Evolutionary conservation across 2,797 vertebrate genomes (phyloP).

Genomic region (Chelon labrosus): DNA sequence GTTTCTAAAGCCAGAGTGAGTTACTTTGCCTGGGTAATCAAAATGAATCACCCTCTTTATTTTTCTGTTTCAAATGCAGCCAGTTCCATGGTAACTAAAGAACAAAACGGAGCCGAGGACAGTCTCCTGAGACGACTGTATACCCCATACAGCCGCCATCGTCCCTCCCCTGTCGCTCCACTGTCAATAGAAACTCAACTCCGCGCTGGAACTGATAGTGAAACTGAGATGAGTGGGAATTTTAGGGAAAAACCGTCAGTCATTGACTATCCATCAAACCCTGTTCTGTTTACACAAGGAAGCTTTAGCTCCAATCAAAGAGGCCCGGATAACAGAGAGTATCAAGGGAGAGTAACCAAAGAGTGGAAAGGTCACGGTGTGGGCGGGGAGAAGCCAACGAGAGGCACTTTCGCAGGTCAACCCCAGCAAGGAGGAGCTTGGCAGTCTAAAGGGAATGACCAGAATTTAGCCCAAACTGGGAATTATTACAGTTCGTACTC

Average conservation of each 20-base stretch:
- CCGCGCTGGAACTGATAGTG: constrained; percentile 1
- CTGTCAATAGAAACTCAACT: constrained; percentile 23
- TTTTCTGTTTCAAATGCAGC: constrained; percentile 33
- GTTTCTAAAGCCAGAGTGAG: background rate
- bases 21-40: background rate
- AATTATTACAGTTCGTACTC: constrained; percentile 5
- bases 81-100: constrained; percentile 11
- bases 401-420: constrained; percentile 6
- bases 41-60: background rate
- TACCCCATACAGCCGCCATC: background rate
- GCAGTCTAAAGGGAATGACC: constrained; percentile 1
- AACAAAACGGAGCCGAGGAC: constrained; percentile 14
- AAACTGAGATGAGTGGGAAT: background rate
- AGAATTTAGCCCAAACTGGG: background rate
- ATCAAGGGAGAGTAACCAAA: background rate
- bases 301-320: constrained; percentile 10
- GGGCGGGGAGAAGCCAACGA: constrained; percentile 12
- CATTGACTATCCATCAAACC: constrained; percentile 30
- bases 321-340: background rate
- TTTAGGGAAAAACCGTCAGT: background rate
- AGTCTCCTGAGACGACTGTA: constrained; percentile 10
- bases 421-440: background rate
- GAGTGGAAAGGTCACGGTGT: background rate
- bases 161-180: background rate
- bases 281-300: background rate